Percentiles rank a stretch among this genome's conserved stretches.
Evolutionary conservation across 2,113 vertebrate species (phyloP).

Genomic region (Prionailurus viverrinus): DNA sequence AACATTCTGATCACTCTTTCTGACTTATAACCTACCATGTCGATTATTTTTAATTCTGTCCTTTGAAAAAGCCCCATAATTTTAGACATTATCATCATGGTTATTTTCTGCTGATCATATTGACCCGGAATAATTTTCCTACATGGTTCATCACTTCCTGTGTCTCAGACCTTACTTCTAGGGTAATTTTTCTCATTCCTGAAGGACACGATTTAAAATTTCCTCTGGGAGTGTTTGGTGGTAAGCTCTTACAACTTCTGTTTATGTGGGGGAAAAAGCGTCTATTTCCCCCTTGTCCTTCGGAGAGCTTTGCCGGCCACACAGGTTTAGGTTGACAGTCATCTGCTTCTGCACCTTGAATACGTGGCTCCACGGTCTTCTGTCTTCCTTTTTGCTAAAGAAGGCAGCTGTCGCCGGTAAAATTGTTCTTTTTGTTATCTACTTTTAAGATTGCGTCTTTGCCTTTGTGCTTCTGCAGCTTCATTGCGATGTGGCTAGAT

Average conservation of each 20-base stretch:
- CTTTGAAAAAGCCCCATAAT: background rate
- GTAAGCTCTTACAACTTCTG: background rate
- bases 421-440: background rate
- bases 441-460: background rate
- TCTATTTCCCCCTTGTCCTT: background rate
- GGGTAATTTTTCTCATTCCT: background rate
- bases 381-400: background rate
- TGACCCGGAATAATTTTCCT: background rate
- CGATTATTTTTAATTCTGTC: background rate
- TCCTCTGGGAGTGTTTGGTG: background rate
- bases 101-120: background rate
- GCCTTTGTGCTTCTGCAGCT: background rate
- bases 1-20: background rate
- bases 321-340: fast-evolving
- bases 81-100: background rate
- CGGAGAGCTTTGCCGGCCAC: background rate
- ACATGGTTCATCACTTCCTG: background rate
- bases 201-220: background rate
- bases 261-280: background rate
- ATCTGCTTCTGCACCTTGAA: background rate
- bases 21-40: background rate
- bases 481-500: background rate
- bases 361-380: fast-evolving
- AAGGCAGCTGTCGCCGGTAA: background rate
- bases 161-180: background rate